A percentile compares a stretch with the other conserved stretches of the same genome.
Evolutionary conservation across 2,888 invertebrate species (phyloP).

Genomic region (Aphidoletes aphidimyza): DNA sequence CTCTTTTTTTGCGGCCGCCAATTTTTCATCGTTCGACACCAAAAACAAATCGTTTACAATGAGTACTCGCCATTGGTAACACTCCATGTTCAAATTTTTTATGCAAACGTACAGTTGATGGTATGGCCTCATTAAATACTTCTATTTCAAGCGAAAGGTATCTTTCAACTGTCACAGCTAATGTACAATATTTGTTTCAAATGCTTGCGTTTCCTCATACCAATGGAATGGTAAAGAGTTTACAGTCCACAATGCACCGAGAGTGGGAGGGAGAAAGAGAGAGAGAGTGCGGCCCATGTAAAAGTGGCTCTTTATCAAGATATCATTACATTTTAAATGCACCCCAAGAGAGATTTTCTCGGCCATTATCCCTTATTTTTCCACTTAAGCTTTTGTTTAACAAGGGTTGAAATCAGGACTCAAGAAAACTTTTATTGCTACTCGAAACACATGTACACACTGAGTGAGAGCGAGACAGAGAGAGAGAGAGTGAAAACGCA

Average conservation of each 20-base stretch:
- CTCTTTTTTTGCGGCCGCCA: neutral
- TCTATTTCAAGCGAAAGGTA: conserved; percentile 47
- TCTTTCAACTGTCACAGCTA: conserved; percentile 28
- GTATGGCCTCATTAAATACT: conserved; percentile 31
- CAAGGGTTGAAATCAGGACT: conserved; percentile 55
- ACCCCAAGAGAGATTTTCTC: conserved; percentile 55
- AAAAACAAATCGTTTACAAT: conserved; percentile 45
- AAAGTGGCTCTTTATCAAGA: conserved; percentile 1
- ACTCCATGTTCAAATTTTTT: neutral
- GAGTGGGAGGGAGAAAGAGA: neutral
- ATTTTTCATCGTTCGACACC: conserved; percentile 30
- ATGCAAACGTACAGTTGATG: conserved; percentile 11
- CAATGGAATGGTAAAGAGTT: neutral
- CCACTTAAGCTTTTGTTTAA: conserved; percentile 54
- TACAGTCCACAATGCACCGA: neutral
- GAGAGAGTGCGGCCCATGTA: neutral
- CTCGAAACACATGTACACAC: neutral
- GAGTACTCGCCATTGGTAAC: neutral
- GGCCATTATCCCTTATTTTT: conserved; percentile 55
- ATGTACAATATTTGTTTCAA: conserved; percentile 26
- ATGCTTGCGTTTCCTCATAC: neutral
- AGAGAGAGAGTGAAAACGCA: neutral
- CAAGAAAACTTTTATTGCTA: conserved; percentile 49
- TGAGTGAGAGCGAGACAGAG: no score
- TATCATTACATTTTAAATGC: conserved; percentile 55